Evolutionary conservation across 2,113 vertebrate species (phyloP).

Genomic region (Agelaius phoeniceus): DNA sequence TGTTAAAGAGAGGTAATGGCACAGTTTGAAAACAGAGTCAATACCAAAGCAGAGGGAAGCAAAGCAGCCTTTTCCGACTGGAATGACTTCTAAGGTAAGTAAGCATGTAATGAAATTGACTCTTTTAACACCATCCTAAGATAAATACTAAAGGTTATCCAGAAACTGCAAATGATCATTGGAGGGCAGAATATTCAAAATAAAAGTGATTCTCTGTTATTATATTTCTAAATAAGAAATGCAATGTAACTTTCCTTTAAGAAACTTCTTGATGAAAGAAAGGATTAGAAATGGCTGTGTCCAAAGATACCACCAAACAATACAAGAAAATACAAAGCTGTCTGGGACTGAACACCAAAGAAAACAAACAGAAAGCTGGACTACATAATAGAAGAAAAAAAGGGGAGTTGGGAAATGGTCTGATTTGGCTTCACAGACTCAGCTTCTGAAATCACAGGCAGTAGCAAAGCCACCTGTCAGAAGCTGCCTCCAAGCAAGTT

Average conservation of each 20-base stretch:
- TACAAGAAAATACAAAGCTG: not conserved
- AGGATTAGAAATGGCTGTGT: not conserved
- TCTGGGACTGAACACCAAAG: not conserved
- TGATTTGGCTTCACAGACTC: not conserved
- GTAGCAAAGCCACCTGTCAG: not conserved
- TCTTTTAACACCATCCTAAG: not conserved
- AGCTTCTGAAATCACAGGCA: not conserved
- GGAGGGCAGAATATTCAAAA: not conserved
- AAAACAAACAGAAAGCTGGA: not conserved
- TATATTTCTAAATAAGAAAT: not conserved
- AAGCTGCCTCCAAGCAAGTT: not conserved
- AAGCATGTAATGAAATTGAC: not conserved
- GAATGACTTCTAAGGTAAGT: not conserved
- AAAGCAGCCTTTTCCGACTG: not conserved
- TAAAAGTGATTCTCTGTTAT: not conserved
- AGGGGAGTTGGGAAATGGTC: not conserved
- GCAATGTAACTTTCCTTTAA: not conserved
- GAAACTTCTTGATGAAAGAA: not conserved
- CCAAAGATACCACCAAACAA: not conserved
- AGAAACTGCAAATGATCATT: not conserved
- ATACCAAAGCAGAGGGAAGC: not conserved
- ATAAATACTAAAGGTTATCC: not conserved
- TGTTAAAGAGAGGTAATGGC: not conserved
- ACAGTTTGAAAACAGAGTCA: not conserved
- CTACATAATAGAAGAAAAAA: not conserved